Conservation (phyloP, 2,888 invertebrate species). For the Hedychridium roseum region DNA sequence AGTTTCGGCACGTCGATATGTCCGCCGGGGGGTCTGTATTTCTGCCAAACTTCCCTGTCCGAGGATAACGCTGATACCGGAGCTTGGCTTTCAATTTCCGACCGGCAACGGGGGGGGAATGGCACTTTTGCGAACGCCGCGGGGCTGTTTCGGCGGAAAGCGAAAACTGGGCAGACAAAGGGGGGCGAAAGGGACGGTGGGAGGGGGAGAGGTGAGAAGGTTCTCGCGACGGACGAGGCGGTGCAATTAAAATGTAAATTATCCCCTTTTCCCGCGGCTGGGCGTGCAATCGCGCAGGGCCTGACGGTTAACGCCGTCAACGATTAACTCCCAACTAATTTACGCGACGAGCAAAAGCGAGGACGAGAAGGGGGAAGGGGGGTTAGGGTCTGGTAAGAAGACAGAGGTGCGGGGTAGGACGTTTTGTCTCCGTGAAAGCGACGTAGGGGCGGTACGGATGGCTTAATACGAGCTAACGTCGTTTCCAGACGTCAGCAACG, state of each 20-base stretch:
- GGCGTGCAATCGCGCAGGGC: slow-evolving; percentile 35
- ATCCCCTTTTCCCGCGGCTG: slow-evolving; percentile 47
- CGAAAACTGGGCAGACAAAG: too few relatives aligned
- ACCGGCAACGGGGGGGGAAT: too few relatives aligned
- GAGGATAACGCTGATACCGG: too few relatives aligned
- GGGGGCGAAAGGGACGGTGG: slow-evolving; percentile 21
- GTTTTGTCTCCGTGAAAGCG: slow-evolving; percentile 18
- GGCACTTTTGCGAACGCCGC: too few relatives aligned
- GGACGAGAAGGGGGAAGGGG: neutral
- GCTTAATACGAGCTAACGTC: slow-evolving; percentile 20
- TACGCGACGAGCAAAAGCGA: slow-evolving; percentile 33
- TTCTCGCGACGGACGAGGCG: slow-evolving; percentile 22
- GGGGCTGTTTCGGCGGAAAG: too few relatives aligned
- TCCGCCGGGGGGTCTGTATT: too few relatives aligned
- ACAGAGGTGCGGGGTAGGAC: slow-evolving; percentile 12
- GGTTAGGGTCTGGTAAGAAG: slow-evolving; percentile 3
- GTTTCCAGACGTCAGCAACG: slow-evolving; percentile 23
- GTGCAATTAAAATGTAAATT: slow-evolving; percentile 60
- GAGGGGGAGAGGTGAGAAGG: too few relatives aligned
- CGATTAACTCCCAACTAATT: slow-evolving; percentile 57
- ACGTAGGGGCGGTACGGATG: slow-evolving; percentile 14
- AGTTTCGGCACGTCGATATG: too few relatives aligned
- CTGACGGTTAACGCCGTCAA: slow-evolving; percentile 39
- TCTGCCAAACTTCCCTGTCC: too few relatives aligned
- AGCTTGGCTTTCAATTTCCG: too few relatives aligned